Evolutionary conservation across 2,888 invertebrate species (phyloP).

Genomic region (Agriopis aurantiaria): DNA sequence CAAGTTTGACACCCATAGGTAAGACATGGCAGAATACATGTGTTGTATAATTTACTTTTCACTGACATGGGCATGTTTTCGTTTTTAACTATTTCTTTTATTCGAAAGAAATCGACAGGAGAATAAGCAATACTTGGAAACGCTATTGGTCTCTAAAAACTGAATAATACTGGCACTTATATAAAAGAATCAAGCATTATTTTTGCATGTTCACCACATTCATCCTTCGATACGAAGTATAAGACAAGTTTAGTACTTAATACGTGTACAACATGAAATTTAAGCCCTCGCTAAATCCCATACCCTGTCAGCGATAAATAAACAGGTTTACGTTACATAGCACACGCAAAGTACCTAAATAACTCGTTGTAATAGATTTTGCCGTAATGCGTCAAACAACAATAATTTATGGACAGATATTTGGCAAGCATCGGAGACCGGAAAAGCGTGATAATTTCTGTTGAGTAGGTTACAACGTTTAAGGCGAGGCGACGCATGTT

Average conservation of each 20-base stretch:
- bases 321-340: slow-evolving; percentile 48
- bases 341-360: slow-evolving; percentile 56
- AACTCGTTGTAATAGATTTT: slow-evolving; percentile 75
- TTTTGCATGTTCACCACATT: not conserved
- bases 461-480: slow-evolving; percentile 61
- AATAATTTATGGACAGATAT: slow-evolving; percentile 78
- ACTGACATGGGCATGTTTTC: too few species aligned
- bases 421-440: slow-evolving; percentile 74
- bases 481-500: slow-evolving; percentile 57
- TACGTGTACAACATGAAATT: slow-evolving; percentile 22
- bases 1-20: too few species aligned
- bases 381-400: slow-evolving; percentile 81
- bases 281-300: slow-evolving; percentile 29
- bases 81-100: too few species aligned
- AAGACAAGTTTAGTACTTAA: not conserved
- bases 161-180: too few species aligned
- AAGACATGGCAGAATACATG: too few species aligned
- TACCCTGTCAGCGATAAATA: slow-evolving; percentile 45
- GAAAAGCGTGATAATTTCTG: slow-evolving; percentile 76
- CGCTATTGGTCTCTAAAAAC: too few species aligned
- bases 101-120: too few species aligned
- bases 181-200: too few species aligned
- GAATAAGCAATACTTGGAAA: too few species aligned
- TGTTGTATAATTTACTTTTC: too few species aligned
- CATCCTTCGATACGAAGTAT: slow-evolving; percentile 18